These are phyloP conservation scores for Drosophila tropicalis DNA, from an alignment of 1,140 invertebrate genomes.

Conservation along the genomic window DNA sequence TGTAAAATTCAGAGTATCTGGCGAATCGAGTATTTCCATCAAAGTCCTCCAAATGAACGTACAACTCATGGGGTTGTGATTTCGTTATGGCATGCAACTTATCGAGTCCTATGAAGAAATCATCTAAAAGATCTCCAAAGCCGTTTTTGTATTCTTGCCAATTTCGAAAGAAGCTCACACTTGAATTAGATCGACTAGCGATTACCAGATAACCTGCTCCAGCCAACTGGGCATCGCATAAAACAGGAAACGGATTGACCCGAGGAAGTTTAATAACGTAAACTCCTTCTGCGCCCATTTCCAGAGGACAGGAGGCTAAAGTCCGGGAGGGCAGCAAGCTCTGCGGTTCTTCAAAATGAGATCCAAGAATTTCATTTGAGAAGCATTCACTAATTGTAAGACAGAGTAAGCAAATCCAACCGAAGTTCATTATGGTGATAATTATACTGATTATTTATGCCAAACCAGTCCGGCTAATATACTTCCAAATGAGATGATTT, in stretches of 20 bases:
- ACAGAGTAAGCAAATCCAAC: not conserved
- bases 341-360: not conserved
- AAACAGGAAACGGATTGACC: not conserved
- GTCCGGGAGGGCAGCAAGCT: too few relatives aligned
- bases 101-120: slow-evolving; percentile 26
- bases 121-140: slow-evolving; percentile 19
- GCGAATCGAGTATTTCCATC: not conserved
- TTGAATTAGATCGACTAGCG: not conserved
- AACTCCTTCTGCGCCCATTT: not conserved
- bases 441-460: not conserved
- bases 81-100: slow-evolving; percentile 20
- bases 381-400: not conserved
- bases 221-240: not conserved
- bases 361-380: too few relatives aligned
- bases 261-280: not conserved
- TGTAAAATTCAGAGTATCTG: not conserved
- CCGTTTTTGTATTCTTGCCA: slow-evolving; percentile 24
- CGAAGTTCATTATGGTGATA: not conserved
- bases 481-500: not conserved
- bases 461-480: not conserved
- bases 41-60: slow-evolving; percentile 1
- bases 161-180: not conserved
- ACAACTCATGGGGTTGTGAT: slow-evolving; percentile 4
- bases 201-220: not conserved
- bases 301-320: not conserved